These are phyloP conservation scores for Dusona sp. DNA, from an alignment of 2,888 invertebrate species.

Conservation along the genomic window DNA sequence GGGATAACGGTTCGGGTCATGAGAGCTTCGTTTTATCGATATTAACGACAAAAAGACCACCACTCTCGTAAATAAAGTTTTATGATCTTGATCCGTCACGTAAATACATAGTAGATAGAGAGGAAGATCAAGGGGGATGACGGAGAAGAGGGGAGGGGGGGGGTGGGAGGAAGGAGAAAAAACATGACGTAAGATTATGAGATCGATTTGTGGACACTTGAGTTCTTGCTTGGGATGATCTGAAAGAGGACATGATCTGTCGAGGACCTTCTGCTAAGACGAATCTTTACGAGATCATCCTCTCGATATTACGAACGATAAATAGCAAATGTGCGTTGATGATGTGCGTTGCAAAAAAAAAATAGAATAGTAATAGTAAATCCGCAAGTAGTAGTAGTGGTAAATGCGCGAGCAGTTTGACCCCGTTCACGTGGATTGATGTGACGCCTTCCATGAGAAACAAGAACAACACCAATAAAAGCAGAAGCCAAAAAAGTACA, in stretches of 20 bases:
- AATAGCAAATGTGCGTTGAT: not conserved
- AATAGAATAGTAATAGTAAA: not conserved
- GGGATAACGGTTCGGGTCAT: not conserved
- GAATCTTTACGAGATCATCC: conserved; percentile 4
- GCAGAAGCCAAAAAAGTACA: too few relatives aligned
- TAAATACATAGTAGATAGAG: not conserved
- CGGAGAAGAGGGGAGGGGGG: not conserved
- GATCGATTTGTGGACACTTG: not conserved
- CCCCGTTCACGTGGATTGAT: too few relatives aligned
- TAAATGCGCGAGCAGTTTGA: too few relatives aligned
- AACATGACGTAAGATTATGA: not conserved
- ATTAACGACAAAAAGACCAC: conserved; percentile 16
- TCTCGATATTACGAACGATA: not conserved
- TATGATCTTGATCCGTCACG: conserved; percentile 27
- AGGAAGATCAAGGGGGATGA: not conserved
- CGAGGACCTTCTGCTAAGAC: not conserved
- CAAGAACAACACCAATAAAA: too few relatives aligned
- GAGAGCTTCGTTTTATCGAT: conserved; percentile 3
- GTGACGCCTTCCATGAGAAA: too few relatives aligned
- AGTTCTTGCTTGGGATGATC: not conserved
- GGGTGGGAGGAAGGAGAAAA: not conserved
- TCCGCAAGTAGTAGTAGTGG: not conserved
- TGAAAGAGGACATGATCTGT: not conserved
- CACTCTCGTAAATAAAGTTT: conserved; percentile 35
- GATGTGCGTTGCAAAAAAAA: not conserved